These are phyloP conservation scores for Pogoniulus pusillus DNA, from an alignment of 2,797 vertebrate species.

Conservation along the genomic window DNA sequence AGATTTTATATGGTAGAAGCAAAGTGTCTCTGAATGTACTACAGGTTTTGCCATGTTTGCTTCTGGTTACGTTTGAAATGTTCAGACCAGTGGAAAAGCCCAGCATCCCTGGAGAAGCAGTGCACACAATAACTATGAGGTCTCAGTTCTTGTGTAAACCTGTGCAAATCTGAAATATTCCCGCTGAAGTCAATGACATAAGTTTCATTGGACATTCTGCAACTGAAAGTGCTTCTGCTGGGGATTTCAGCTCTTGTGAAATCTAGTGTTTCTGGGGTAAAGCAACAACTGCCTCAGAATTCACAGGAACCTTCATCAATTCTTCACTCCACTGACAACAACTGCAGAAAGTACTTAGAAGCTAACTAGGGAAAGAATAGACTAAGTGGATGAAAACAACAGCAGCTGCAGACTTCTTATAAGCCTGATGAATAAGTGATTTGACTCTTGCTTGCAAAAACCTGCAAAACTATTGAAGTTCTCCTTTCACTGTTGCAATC, in stretches of 20 bases:
- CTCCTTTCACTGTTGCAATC: not conserved
- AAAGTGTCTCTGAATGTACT: not conserved
- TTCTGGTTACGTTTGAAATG: not conserved
- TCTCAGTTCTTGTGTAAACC: fast-evolving
- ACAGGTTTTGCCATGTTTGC: not conserved
- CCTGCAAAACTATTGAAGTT: conserved; percentile 20
- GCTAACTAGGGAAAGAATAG: not conserved
- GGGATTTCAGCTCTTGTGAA: not conserved
- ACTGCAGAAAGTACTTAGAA: not conserved
- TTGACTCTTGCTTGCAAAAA: conserved; percentile 16
- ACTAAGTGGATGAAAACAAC: not conserved
- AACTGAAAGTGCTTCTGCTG: not conserved
- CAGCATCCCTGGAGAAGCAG: not conserved
- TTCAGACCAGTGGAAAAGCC: not conserved
- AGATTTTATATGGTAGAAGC: not conserved
- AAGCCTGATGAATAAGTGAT: not conserved
- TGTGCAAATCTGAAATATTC: not conserved
- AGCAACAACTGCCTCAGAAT: not conserved
- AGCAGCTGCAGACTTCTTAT: not conserved
- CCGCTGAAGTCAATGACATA: not conserved
- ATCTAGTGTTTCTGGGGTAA: not conserved
- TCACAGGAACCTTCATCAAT: fast-evolving
- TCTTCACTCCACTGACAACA: not conserved
- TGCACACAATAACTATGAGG: not conserved
- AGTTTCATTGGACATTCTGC: not conserved